Base-by-base conservation (phyloP, 2,797 vertebrate species). In the Brotula barbata region DNA sequence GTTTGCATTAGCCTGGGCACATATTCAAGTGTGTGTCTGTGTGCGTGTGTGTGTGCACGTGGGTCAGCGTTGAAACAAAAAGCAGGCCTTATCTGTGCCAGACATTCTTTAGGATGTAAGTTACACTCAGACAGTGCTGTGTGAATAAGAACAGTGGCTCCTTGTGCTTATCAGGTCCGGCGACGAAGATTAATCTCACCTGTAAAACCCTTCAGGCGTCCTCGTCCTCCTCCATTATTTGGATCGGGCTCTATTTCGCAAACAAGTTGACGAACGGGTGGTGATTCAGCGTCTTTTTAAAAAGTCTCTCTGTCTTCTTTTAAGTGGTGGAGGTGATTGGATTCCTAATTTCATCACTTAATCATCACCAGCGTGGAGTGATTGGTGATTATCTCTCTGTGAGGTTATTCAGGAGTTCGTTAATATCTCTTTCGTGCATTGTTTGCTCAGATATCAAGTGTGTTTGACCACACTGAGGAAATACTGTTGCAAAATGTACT, bases 81-180 rank as follows among this genome's bases (percentile, higher is more conserved):
- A 7, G 16, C 34, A 39, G n/a, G 23, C 34, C 19, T 45, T 69
- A 77, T 83, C 78, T 79, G 42, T 67, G 48, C 57, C 64, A 77
- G 68, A 85, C 81, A 83, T 83, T 82, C 74, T 79, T 84, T 3
- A 59, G 68, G 65, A 39, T 46, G 46, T 34, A 56, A 51, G 71
- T 84, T 60, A 72, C 49, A 4, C 62, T 70, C 55, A n/a, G n/a
- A n/a, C n/a, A 60, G 46, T n/a, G 15, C 41, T 49, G 54, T 61
- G 34, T 56, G 37, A 46, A 22, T 36, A 40, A 41, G 66, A 61
- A 73, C 68, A 71, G 46, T 23, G 59, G 53, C 75, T 81, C 62
- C 45, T 81, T 76, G 64, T 72, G 57, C n/a, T 44, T 9, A 23
- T 58, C 36, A 51, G 69, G 39, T 50, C 6, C 0, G 8, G 53